A percentile compares a stretch with the other conserved stretches of the same genome.
These are phyloP conservation scores for Rhogogaster chlorosoma DNA, from an alignment of 2,888 invertebrate species.

Conservation along the genomic window DNA sequence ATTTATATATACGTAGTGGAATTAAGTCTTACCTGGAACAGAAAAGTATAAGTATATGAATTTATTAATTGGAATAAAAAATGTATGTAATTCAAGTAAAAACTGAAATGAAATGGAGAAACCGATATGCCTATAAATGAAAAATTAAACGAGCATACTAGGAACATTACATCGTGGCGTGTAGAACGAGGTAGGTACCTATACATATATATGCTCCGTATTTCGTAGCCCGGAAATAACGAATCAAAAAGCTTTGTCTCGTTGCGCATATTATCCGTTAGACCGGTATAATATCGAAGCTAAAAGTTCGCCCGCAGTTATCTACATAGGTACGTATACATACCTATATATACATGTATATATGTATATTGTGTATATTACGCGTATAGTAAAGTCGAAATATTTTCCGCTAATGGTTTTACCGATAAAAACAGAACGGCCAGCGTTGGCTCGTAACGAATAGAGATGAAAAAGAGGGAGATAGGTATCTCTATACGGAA, in stretches of 20 bases:
- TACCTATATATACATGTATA: background rate
- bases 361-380: background rate
- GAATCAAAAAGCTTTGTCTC: background rate
- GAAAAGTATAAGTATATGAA: background rate
- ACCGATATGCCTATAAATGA: background rate
- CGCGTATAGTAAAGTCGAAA: background rate
- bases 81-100: background rate
- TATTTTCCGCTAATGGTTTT: conserved; percentile 20
- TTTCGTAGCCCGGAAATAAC: background rate
- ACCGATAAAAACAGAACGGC: conserved; percentile 11
- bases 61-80: background rate
- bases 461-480: background rate
- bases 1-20: no score
- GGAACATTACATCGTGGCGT: background rate
- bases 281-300: background rate
- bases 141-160: background rate
- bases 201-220: background rate
- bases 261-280: background rate
- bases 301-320: background rate
- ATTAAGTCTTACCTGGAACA: background rate
- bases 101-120: background rate
- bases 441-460: background rate
- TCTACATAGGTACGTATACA: no score
- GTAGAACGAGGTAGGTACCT: background rate
- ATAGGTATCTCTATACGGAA: background rate